Evolutionary conservation across 2,888 invertebrate species (phyloP).

Genomic region (Xylota sylvarum): DNA sequence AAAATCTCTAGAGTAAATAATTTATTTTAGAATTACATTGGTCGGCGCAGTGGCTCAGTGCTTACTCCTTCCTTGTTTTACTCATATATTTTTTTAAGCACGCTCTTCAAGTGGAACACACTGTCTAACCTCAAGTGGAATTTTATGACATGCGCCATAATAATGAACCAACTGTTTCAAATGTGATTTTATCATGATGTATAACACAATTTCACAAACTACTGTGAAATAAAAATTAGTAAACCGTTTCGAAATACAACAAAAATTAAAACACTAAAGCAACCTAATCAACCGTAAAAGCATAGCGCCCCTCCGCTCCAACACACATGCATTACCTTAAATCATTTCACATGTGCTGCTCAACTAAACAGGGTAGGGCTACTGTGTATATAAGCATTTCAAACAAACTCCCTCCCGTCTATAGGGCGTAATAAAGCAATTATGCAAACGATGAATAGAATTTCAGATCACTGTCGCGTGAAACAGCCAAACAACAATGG

Average conservation of each 20-base stretch:
- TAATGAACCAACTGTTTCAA: not conserved
- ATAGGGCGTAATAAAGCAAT: not conserved
- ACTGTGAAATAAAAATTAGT: conserved; percentile 13
- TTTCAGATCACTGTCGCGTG: not conserved
- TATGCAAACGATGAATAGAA: conserved; percentile 11
- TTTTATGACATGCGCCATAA: not conserved
- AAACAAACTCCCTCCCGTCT: not conserved
- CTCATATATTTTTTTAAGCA: too few species aligned
- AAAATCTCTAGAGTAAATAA: too few species aligned
- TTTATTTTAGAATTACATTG: too few species aligned
- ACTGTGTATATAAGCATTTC: too few species aligned
- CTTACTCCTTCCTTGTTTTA: too few species aligned
- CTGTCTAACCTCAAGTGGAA: too few species aligned
- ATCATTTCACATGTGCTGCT: not conserved
- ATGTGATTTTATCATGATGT: not conserved
- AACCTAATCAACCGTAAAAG: conserved; percentile 13
- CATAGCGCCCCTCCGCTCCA: not conserved
- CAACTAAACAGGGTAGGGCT: not conserved
- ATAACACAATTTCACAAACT: conserved; percentile 4
- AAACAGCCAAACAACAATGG: conserved; percentile 10
- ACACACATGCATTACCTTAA: not conserved
- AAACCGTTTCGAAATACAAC: not conserved
- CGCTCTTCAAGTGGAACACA: too few species aligned
- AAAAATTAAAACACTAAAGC: conserved; percentile 8
- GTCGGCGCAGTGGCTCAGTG: too few species aligned